A percentile compares a stretch with the other conserved stretches of the same genome.
These are phyloP conservation scores for Aphelenchoides besseyi DNA, from an alignment of 1,140 invertebrate genomes.

Conservation along the genomic window DNA sequence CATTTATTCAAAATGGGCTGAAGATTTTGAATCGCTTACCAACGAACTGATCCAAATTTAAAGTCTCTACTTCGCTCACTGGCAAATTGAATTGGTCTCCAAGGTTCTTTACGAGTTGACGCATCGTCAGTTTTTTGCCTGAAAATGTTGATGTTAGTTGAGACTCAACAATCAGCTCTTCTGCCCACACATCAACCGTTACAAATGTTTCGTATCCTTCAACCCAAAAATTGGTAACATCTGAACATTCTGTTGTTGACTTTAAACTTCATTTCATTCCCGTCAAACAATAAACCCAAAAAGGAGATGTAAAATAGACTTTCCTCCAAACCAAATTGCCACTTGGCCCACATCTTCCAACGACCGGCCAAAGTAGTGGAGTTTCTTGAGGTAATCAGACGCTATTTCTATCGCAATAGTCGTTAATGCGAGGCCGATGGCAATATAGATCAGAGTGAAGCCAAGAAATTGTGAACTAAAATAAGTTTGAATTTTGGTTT, in stretches of 20 bases:
- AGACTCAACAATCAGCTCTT: too few species aligned
- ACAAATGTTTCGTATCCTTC: too few species aligned
- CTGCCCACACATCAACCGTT: too few species aligned
- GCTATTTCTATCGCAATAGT: constrained; percentile 59
- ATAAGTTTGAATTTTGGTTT: too few species aligned
- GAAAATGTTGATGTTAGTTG: too few species aligned
- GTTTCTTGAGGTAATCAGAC: constrained; percentile 49
- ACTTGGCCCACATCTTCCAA: constrained; percentile 52
- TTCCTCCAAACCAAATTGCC: constrained; percentile 54
- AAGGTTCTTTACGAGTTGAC: constrained; percentile 51
- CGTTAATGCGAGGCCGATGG: constrained; percentile 52
- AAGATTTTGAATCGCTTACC: too few species aligned
- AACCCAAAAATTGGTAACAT: too few species aligned
- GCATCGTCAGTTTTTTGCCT: constrained; percentile 53
- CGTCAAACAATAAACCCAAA: too few species aligned
- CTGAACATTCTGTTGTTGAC: too few species aligned
- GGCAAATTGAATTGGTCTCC: constrained; percentile 56
- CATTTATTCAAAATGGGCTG: too few species aligned
- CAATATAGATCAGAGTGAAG: constrained; percentile 52
- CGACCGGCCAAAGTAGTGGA: constrained; percentile 56
- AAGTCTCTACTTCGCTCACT: constrained; percentile 40
- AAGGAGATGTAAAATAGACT: too few species aligned
- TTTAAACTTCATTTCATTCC: constrained; percentile 45
- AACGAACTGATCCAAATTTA: constrained; percentile 55
- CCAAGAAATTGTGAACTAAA: constrained; percentile 49